A percentile compares a stretch with the other conserved stretches of the same genome.
These are phyloP conservation scores for Nanger granti DNA, from an alignment of 2,113 vertebrate species.

Conservation along the genomic window DNA sequence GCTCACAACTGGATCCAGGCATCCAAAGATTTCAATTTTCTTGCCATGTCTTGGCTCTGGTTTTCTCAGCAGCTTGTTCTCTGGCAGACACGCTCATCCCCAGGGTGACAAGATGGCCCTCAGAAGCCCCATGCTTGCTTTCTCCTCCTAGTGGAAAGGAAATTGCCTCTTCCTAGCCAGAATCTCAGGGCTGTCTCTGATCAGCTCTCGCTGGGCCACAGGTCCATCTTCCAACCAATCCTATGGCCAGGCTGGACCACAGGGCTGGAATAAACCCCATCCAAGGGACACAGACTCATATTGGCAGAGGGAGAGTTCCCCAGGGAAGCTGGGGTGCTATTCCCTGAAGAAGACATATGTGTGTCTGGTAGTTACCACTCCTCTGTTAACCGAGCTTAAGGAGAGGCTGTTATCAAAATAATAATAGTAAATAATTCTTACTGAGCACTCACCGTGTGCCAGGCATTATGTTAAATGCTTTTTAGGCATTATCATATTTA, in stretches of 20 bases:
- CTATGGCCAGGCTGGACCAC: background rate
- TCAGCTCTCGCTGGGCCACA: background rate
- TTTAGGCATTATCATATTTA: background rate
- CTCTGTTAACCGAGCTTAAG: background rate
- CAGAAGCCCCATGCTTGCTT: background rate
- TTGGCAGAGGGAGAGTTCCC: background rate
- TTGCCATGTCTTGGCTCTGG: background rate
- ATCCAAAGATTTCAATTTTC: background rate
- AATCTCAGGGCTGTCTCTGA: conserved; percentile 13
- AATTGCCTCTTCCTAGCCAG: background rate
- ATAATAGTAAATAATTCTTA: background rate
- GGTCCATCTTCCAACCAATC: background rate
- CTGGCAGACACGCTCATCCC: background rate
- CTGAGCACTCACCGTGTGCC: background rate
- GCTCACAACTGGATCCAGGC: background rate
- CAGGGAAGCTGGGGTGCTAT: background rate
- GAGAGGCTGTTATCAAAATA: background rate
- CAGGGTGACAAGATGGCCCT: background rate
- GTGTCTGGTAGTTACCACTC: background rate
- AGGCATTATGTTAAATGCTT: background rate
- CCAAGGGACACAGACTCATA: background rate
- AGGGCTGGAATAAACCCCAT: background rate
- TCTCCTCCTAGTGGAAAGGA: background rate
- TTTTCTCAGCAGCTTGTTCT: conserved; percentile 3
- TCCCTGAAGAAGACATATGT: conserved; percentile 1